Percentiles rank a stretch among this genome's conserved stretches.
Evolutionary conservation across 2,888 invertebrate species (phyloP).

Genomic region (Iselma pallidipennis): DNA sequence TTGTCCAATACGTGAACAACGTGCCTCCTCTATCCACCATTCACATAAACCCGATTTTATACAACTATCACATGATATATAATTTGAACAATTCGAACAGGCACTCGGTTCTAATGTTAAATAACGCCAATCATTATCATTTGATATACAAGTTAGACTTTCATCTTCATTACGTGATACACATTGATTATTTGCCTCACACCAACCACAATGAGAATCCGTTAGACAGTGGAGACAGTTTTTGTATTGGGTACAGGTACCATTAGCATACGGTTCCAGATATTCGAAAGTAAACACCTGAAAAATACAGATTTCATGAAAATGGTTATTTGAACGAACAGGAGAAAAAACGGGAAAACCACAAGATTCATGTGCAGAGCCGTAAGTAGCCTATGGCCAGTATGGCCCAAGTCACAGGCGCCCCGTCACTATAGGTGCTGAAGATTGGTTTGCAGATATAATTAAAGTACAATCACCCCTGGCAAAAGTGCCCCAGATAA

Average conservation of each 20-base stretch:
- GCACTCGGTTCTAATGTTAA: slow-evolving; percentile 79
- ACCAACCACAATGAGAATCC: slow-evolving; percentile 92
- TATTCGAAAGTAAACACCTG: slow-evolving; percentile 82
- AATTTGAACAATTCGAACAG: slow-evolving; percentile 88
- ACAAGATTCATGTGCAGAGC: no score
- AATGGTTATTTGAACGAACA: no score
- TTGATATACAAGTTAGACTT: slow-evolving; percentile 61
- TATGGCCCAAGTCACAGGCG: no score
- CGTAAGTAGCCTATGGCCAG: no score
- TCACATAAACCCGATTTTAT: slow-evolving; percentile 78
- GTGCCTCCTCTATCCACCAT: slow-evolving; percentile 88
- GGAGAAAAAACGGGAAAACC: no score
- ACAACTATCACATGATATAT: slow-evolving; percentile 86
- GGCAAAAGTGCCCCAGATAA: no score
- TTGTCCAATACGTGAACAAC: slow-evolving; percentile 80
- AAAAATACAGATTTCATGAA: slow-evolving; percentile 15
- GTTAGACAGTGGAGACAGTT: slow-evolving; percentile 88
- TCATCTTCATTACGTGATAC: slow-evolving; percentile 71
- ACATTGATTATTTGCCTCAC: slow-evolving; percentile 74
- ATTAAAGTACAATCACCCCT: no score
- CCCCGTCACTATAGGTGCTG: no score
- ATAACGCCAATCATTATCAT: slow-evolving; percentile 73
- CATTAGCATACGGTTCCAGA: slow-evolving; percentile 84
- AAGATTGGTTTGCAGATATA: no score
- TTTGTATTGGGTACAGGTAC: slow-evolving; percentile 73